Conservation (phyloP, 2,797 vertebrate genomes). For the Coregonus sp. region DNA sequence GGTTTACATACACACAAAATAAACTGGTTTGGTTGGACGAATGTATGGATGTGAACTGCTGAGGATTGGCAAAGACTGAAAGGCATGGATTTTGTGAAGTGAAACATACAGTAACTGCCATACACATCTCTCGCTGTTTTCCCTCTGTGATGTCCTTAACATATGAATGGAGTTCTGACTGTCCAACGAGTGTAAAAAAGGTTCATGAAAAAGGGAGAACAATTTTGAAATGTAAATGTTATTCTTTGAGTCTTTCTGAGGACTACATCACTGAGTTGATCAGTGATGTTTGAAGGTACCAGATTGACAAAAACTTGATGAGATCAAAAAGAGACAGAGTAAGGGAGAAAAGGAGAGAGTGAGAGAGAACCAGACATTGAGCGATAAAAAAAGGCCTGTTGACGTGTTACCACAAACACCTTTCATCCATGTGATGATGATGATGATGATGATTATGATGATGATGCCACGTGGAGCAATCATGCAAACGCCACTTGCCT, state of each 20-base stretch:
- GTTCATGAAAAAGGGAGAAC: neutral
- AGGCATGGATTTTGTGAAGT: slow-evolving; percentile 18
- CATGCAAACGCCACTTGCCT: slow-evolving; percentile 25
- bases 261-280: neutral
- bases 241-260: neutral
- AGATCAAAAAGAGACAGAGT: no score
- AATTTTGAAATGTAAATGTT: slow-evolving; percentile 1
- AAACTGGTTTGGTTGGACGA: slow-evolving; percentile 21
- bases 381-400: neutral
- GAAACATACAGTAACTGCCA: neutral
- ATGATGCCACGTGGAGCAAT: slow-evolving; percentile 26
- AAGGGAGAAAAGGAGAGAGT: no score
- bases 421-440: slow-evolving; percentile 30
- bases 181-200: neutral
- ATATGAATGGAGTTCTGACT: slow-evolving; percentile 6
- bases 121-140: neutral
- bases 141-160: neutral
- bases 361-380: neutral
- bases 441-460: slow-evolving; percentile 10
- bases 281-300: no score
- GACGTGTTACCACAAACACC: slow-evolving; percentile 22
- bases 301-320: no score
- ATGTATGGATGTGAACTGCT: slow-evolving; percentile 45
- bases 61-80: slow-evolving; percentile 41
- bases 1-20: slow-evolving; percentile 39